These are phyloP conservation scores for Sorex araneus DNA, from an alignment of 2,113 vertebrate species.

Conservation along the genomic window DNA sequence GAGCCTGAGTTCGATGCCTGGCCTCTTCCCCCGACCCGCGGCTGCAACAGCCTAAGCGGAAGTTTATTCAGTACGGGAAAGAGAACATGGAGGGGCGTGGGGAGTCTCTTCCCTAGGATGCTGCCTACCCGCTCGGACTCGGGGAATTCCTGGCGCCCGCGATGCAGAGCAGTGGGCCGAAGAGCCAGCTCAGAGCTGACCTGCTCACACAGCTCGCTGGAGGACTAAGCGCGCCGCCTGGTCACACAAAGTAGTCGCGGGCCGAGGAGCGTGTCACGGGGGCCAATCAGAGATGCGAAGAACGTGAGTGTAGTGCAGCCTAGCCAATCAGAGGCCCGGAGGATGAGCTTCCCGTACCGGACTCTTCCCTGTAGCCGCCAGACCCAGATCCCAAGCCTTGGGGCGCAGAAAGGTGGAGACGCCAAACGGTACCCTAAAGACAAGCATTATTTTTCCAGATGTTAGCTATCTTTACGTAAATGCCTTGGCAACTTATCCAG, in stretches of 20 bases:
- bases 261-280: slow-evolving; percentile 8
- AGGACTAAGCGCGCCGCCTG: background rate
- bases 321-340: slow-evolving; percentile 73
- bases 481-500: background rate
- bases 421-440: slow-evolving; percentile 27
- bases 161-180: slow-evolving; percentile 61
- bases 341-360: slow-evolving; percentile 77
- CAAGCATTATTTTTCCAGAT: background rate
- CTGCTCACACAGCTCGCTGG: slow-evolving; percentile 17
- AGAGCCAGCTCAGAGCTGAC: slow-evolving; percentile 1
- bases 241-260: slow-evolving; percentile 70
- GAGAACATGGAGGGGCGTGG: background rate
- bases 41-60: slow-evolving; percentile 72
- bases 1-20: slow-evolving; percentile 44
- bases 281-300: slow-evolving; percentile 67
- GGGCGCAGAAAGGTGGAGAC: background rate
- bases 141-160: slow-evolving; percentile 62
- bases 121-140: slow-evolving; percentile 78
- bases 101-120: slow-evolving; percentile 61
- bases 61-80: slow-evolving; percentile 74
- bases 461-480: slow-evolving; percentile 31
- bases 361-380: slow-evolving; percentile 78
- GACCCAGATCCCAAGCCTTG: slow-evolving; percentile 61
- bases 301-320: slow-evolving; percentile 77
- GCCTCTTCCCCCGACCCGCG: slow-evolving; percentile 10